Conservation (phyloP, 1,140 invertebrate genomes). For the Drosophila sucinea region DNA sequence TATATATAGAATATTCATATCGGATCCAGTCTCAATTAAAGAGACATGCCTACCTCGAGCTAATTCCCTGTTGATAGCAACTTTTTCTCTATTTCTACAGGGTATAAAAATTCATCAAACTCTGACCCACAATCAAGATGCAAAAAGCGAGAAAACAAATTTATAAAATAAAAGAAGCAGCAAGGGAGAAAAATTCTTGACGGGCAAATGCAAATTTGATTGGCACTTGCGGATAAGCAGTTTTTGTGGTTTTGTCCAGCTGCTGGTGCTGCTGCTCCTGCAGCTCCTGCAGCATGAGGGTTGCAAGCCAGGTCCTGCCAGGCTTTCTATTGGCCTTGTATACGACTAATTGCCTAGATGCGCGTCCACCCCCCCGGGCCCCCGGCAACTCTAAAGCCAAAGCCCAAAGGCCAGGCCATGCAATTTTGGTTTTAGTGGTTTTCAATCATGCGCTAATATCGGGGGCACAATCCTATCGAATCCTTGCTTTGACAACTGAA, state of each 20-base stretch:
- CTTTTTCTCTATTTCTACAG: background rate
- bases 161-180: conserved; percentile 20
- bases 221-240: conserved; percentile 44
- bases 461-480: conserved; percentile 3
- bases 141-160: conserved; percentile 2
- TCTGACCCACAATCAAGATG: background rate
- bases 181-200: conserved; percentile 4
- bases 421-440: conserved; percentile 53
- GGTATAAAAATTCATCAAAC: conserved; percentile 51
- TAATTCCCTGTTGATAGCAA: too few relatives aligned
- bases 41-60: too few relatives aligned
- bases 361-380: background rate
- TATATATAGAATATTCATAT: too few relatives aligned
- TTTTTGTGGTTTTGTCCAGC: conserved; percentile 7
- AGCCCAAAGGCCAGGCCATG: conserved; percentile 51
- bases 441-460: conserved; percentile 76
- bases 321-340: conserved; percentile 17
- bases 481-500: conserved; percentile 46
- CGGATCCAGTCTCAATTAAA: too few relatives aligned
- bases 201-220: conserved; percentile 64
- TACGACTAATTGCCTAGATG: conserved; percentile 53
- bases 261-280: background rate
- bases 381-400: background rate
- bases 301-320: background rate
- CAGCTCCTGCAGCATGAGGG: conserved; percentile 47